Conservation (phyloP, 2,888 invertebrate genomes). For the Monoplex corrugatus region DNA sequence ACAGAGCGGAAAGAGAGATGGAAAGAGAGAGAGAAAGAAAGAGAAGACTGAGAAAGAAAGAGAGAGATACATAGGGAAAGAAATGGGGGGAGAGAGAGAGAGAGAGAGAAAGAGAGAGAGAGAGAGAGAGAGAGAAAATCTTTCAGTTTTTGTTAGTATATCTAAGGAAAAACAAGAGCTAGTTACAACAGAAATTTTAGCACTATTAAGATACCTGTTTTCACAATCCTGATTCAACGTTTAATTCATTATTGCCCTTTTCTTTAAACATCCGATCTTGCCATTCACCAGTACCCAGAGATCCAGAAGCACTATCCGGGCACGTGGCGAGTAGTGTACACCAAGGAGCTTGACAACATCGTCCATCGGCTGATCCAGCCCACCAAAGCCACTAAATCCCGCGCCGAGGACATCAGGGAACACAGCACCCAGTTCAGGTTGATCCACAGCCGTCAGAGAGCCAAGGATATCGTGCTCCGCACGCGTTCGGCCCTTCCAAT, state of each 20-base stretch:
- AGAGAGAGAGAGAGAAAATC: not conserved
- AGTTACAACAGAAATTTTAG: not conserved
- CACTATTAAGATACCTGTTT: too few species aligned
- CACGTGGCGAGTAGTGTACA: conserved; percentile 67
- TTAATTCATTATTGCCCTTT: too few species aligned
- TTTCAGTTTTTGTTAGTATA: not conserved
- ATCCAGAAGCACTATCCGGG: conserved; percentile 71
- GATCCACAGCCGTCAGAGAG: not conserved
- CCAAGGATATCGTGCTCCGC: not conserved
- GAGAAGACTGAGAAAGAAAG: too few species aligned
- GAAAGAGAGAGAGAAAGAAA: too few species aligned
- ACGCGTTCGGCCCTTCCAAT: not conserved
- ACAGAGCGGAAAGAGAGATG: too few species aligned
- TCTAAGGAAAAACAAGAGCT: not conserved
- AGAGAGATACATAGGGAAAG: too few species aligned
- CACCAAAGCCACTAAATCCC: not conserved
- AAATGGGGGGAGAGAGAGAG: not conserved
- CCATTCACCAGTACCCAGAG: conserved; percentile 62
- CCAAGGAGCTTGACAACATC: conserved; percentile 59
- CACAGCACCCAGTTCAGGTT: not conserved
- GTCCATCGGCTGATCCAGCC: conserved; percentile 60
- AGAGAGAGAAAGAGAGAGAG: not conserved
- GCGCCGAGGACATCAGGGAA: conserved; percentile 18
- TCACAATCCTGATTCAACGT: too few species aligned
- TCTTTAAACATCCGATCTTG: not conserved